Conservation (phyloP, 2,888 invertebrate genomes). For the Megaustenia siamemsis region DNA sequence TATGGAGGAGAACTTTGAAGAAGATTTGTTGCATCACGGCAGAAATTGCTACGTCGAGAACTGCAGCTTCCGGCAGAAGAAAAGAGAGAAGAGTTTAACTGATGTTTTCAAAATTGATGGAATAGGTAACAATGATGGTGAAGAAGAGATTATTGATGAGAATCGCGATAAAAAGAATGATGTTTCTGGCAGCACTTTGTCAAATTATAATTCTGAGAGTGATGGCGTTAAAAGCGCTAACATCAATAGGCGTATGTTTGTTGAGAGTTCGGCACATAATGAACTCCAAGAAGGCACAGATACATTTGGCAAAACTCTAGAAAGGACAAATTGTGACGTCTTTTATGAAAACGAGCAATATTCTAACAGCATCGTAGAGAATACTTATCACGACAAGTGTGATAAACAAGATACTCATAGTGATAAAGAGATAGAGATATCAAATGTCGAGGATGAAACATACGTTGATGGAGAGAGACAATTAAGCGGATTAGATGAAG, state of each 20-base stretch:
- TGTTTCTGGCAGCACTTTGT: neutral
- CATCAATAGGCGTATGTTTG: too few relatives aligned
- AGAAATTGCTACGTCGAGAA: conserved; percentile 30
- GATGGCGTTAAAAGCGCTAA: neutral
- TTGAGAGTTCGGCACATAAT: too few relatives aligned
- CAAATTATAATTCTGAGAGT: neutral
- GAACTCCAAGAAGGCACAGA: too few relatives aligned
- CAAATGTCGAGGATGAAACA: too few relatives aligned
- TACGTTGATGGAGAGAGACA: too few relatives aligned
- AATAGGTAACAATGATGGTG: neutral
- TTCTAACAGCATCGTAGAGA: neutral
- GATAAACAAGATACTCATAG: too few relatives aligned
- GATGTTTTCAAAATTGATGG: neutral
- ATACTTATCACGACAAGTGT: neutral
- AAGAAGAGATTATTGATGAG: neutral
- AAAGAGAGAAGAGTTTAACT: neutral
- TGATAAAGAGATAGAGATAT: too few relatives aligned
- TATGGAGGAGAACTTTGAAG: neutral
- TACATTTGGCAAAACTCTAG: too few relatives aligned
- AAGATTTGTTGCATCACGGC: conserved; percentile 19
- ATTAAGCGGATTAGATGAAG: too few relatives aligned
- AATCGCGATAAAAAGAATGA: neutral
- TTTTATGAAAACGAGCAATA: neutral
- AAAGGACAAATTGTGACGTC: too few relatives aligned
- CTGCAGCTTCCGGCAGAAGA: conserved; percentile 29